Evolutionary conservation across 2,797 vertebrate genomes (phyloP), one percentile per base, ranked within the genome.

Genomic region (Sparidentex hasta): DNA sequence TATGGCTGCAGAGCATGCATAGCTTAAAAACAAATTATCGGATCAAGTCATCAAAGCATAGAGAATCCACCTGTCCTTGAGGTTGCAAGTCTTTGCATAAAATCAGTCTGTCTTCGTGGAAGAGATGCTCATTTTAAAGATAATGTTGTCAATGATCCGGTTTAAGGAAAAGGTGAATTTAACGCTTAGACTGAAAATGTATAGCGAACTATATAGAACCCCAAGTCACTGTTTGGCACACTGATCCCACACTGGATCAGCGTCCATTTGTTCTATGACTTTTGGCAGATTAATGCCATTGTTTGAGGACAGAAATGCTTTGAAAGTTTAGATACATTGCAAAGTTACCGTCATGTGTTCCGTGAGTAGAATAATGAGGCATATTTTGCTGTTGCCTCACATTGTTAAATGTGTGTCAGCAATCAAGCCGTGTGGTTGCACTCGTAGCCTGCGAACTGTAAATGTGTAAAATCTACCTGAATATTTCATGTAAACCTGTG

Each of bases 1-100:
- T 41, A 51, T 51, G 72, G 33, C 73, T 65, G 61, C 66, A 67
- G 76, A 72, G 71, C 13, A 16, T 67, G 76, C 74, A 59, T 73
- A 59, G 71, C 55, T 62, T 65, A 78, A 72, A 68, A 73, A 48
- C 21, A 78, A 29, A 14, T 74, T 61, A 79, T 86, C 76, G 87
- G 79, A 82, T 80, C 43, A 70, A 88, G 79, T 67, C 80, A 88
- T 89, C 85, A 90, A 84, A 83, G 47, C 75, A 76, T 54, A 65
- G 71, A 77, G 25, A 81, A 79, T 82, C 76, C 77, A 67, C 50
- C 50, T 55, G 80, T 81, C 74, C 66, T 80, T 84, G 65, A 81
- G 71, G 71, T 71, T 51, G 27, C 38, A 50, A 44, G 11, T 13
- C 76, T 72, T 66, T 67, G n/a, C 77, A 78, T 55, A 16, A 68